Percentiles rank a stretch among this genome's conserved stretches.
Evolutionary conservation across 2,888 invertebrate genomes (phyloP).

Genomic region (Leistus spinibarbis): DNA sequence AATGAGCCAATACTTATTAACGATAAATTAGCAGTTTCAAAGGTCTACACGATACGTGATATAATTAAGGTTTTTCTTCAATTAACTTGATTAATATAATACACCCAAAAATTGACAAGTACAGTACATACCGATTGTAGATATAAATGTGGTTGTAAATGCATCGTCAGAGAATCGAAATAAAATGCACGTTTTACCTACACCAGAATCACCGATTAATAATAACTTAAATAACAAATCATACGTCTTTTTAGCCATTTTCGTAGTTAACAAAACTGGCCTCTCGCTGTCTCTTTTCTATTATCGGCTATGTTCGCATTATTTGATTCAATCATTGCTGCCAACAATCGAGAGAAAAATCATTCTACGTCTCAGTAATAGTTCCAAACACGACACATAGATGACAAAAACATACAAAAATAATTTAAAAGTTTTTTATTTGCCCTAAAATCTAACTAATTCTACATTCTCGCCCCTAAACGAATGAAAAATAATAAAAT

Average conservation of each 20-base stretch:
- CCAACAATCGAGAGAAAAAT: not conserved
- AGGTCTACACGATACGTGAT: not conserved
- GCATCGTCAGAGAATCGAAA: slow-evolving; percentile 95
- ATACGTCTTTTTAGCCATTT: slow-evolving; percentile 95
- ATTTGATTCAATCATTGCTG: not conserved
- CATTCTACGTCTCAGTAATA: not conserved
- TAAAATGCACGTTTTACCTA: slow-evolving; percentile 92
- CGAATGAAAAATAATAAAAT: too few relatives aligned
- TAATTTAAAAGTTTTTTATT: too few relatives aligned
- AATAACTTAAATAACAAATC: slow-evolving; percentile 91
- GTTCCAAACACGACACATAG: not conserved
- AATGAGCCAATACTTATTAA: not conserved
- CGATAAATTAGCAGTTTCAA: not conserved
- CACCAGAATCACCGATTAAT: slow-evolving; percentile 92
- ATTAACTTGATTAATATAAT: slow-evolving; percentile 26
- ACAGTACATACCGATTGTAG: slow-evolving; percentile 83
- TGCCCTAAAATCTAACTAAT: too few relatives aligned
- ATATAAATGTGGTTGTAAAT: slow-evolving; percentile 93
- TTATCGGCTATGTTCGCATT: not conserved
- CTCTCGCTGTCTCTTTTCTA: slow-evolving; percentile 14
- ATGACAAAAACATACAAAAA: not conserved
- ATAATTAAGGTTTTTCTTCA: slow-evolving; percentile 22
- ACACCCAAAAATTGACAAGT: slow-evolving; percentile 27
- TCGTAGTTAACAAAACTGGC: slow-evolving; percentile 39
- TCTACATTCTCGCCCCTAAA: too few relatives aligned